These are phyloP conservation scores for Cricetomys ansorgei DNA, from an alignment of 2,113 vertebrate genomes.

Conservation along the genomic window DNA sequence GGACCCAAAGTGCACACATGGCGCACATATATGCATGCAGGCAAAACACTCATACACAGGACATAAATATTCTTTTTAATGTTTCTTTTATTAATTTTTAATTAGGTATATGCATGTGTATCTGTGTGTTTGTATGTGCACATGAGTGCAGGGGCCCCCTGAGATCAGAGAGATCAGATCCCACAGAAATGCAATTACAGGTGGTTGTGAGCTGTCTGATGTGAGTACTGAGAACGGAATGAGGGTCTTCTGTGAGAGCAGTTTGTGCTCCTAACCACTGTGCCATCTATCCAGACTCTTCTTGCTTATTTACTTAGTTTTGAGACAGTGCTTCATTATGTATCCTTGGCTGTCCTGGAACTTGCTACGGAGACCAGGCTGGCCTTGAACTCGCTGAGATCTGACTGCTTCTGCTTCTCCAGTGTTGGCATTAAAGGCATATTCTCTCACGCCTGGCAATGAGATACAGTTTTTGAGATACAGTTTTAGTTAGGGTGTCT, in stretches of 20 bases:
- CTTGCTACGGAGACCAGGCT: not conserved
- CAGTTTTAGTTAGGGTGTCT: not conserved
- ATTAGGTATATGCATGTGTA: not conserved
- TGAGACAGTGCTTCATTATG: too few relatives aligned
- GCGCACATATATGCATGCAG: not conserved
- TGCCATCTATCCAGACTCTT: not conserved
- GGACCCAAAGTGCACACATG: not conserved
- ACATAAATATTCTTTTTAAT: too few relatives aligned
- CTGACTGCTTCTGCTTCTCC: not conserved
- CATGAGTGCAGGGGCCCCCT: not conserved
- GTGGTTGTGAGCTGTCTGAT: not conserved
- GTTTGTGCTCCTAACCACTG: not conserved
- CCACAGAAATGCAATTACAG: not conserved
- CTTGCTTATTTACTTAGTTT: not conserved
- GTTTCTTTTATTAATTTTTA: too few relatives aligned
- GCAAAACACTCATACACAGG: not conserved
- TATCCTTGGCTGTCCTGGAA: not conserved
- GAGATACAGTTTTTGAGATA: not conserved
- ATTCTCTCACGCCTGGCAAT: not conserved
- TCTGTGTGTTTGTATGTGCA: not conserved
- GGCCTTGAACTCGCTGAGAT: not conserved
- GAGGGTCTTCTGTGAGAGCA: not conserved
- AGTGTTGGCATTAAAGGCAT: not conserved
- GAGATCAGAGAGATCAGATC: not conserved
- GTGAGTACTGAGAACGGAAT: not conserved